Conservation (phyloP, 92 coral and sea anemone genomes). For the Palythoa heliodiscus region DNA sequence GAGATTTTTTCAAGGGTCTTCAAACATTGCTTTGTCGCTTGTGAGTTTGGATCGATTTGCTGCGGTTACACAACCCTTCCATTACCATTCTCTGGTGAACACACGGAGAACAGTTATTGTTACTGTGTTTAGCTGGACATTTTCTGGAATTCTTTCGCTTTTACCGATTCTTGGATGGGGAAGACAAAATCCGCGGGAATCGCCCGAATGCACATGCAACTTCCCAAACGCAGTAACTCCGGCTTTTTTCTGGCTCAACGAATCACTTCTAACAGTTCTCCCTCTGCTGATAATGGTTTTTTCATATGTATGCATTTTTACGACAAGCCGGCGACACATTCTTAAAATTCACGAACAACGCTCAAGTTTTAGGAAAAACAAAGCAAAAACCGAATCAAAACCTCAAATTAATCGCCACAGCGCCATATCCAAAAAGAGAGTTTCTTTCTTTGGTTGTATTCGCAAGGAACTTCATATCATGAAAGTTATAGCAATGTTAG, state of each 20-base stretch:
- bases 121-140: neutral
- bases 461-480: conserved; percentile 35
- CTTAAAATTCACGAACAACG: conserved; percentile 40
- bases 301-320: conserved; percentile 27
- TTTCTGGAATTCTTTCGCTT: neutral
- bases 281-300: conserved; percentile 28
- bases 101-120: conserved; percentile 4
- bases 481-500: conserved; percentile 38
- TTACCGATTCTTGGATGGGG: conserved; percentile 27
- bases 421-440: conserved; percentile 19
- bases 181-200: neutral
- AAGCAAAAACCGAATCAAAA: neutral
- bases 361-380: conserved; percentile 27
- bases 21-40: conserved; percentile 35
- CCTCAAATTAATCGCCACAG: neutral
- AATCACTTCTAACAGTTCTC: conserved; percentile 15
- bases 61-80: conserved; percentile 31
- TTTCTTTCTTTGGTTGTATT: conserved; percentile 35
- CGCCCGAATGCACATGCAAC: conserved; percentile 2
- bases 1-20: conserved; percentile 23
- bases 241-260: conserved; percentile 32
- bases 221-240: conserved; percentile 23
- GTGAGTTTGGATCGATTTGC: conserved; percentile 37
- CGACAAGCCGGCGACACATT: conserved; percentile 43
- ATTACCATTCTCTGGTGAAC: conserved; percentile 19